Evolutionary conservation across 2,797 vertebrate species (phyloP).

Genomic region (Gouania willdenowi): DNA sequence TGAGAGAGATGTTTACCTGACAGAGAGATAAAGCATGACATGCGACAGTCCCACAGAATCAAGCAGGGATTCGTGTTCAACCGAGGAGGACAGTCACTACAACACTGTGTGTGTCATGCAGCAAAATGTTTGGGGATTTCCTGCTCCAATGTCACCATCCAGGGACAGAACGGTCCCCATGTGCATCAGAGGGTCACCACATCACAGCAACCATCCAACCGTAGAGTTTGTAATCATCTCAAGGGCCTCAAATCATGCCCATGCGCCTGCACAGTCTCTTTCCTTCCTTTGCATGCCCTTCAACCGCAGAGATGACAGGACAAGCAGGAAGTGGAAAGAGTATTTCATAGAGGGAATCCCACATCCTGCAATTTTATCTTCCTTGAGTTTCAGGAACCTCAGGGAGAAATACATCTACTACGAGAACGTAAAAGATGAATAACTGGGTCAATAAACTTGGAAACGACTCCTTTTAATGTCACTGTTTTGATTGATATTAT

Average conservation of each 20-base stretch:
- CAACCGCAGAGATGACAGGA: constrained; percentile 49
- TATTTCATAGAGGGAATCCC: constrained; percentile 43
- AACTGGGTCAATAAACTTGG: background rate
- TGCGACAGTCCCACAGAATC: constrained; percentile 9
- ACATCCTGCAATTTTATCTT: constrained; percentile 59
- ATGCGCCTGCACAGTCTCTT: constrained; percentile 23
- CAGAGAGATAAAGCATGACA: background rate
- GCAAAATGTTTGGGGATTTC: constrained; percentile 37
- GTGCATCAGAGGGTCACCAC: constrained; percentile 45
- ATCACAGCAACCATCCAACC: constrained; percentile 46
- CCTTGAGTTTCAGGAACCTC: constrained; percentile 15
- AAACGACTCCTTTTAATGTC: too few relatives aligned
- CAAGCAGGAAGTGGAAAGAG: constrained; percentile 29
- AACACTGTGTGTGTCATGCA: constrained; percentile 19
- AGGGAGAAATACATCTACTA: constrained; percentile 17
- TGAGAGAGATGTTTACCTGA: constrained; percentile 1
- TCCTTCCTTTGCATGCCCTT: constrained; percentile 21
- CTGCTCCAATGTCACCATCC: constrained; percentile 30
- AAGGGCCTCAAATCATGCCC: constrained; percentile 18
- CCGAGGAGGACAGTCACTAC: background rate
- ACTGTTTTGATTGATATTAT: too few relatives aligned
- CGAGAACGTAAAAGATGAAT: too few relatives aligned
- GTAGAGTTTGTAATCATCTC: constrained; percentile 41
- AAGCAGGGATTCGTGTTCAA: background rate
- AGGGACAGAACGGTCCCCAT: constrained; percentile 35